Evolutionary conservation across 2,888 invertebrate species (phyloP), one percentile per base, ranked within the genome.

Genomic region (Smittia sp.): DNA sequence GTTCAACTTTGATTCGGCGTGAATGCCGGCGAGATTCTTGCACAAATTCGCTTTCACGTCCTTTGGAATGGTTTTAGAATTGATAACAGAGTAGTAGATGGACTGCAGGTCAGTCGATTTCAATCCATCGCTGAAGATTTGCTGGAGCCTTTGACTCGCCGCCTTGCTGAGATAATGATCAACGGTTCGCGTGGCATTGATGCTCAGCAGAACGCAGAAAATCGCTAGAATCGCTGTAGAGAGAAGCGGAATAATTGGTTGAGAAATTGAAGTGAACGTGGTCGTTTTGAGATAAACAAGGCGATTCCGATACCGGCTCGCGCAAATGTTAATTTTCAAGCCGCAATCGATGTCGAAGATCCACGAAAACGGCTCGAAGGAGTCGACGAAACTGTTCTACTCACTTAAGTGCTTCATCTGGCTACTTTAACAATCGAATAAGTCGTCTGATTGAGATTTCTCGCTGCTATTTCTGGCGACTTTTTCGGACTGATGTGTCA

Each of bases 1-100:
- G 77, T 81, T 82, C 6, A 81, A 75, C 74, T 82, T 83, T 0
- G 82, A 81, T 22, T 82, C 82, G 0, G 75, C 74, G 72, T 81
- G 78, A 3, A 79, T 65, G 3, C 76, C 73, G 13, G 74, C 75
- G 22, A 81, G 77, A 74, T 78, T 79, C 81, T 87, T 81, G 84
- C 89, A 85, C 79, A 87, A 75, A 76, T 79, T 75, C 81, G 84
- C 65, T 84, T 79, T 79, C 79, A 85, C 83, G 46, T 86, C 80
- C 76, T 86, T 85, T 77, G 87, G 89, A 1, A 93, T 83, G 63
- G 89, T 82, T 76, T 87, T 88, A 74, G 90, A 85, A 65, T 94
- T 95, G 73, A 89, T 84, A 0, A 90, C 85, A 1, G 91, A 89
- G 83, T 91, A 90, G 80, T 93, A 91, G 32, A 91, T 81, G 2